A percentile compares a stretch with the other conserved stretches of the same genome.
phyloP scores from a whole-genome alignment of 2,888 invertebrate species.

The Athalia cordata region DNA sequence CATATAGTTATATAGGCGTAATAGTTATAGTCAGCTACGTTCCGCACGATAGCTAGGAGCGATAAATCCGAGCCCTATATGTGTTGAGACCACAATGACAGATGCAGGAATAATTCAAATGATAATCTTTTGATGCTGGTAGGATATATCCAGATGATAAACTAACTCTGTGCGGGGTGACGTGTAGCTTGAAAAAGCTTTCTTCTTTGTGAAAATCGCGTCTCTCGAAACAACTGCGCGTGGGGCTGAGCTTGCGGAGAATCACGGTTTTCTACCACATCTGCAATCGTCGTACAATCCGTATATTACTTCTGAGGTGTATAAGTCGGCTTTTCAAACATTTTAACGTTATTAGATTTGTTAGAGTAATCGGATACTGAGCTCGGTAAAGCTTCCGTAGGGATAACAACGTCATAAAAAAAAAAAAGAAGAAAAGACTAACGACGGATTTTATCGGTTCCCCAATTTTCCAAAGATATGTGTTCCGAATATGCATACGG shows the following conservation, averaged over 20 bases:
- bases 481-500: no score
- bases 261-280: background rate
- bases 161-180: background rate
- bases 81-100: background rate
- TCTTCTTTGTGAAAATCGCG: background rate
- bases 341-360: constrained; percentile 8
- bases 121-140: constrained; percentile 11
- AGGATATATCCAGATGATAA: background rate
- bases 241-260: background rate
- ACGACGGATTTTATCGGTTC: no score
- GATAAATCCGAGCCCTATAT: background rate
- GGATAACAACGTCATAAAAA: no score
- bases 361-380: constrained; percentile 10
- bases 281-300: no score
- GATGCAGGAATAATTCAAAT: background rate
- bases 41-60: background rate
- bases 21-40: background rate
- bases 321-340: background rate
- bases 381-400: background rate
- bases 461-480: no score
- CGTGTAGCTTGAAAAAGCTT: background rate
- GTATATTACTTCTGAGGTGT: no score
- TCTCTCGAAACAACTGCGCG: no score
- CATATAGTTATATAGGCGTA: background rate
- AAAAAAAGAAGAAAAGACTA: background rate